Conservation (phyloP, 2,113 vertebrate genomes). For the Cynoglossus semilaevis region DNA sequence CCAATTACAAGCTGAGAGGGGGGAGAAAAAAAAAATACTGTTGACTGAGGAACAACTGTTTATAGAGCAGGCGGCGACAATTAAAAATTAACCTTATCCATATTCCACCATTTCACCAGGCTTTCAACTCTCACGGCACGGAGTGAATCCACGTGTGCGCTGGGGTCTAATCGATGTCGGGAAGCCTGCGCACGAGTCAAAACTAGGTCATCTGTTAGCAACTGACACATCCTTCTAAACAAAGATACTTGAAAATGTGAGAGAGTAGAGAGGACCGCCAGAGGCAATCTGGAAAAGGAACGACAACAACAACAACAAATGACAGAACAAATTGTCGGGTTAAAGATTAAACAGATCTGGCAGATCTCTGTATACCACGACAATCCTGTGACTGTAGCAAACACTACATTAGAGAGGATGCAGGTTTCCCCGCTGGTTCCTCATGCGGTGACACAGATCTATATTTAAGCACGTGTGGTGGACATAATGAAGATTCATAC, state of each 20-base stretch:
- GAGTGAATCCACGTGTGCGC: conserved; percentile 46
- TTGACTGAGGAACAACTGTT: conserved; percentile 56
- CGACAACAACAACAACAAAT: conserved; percentile 54
- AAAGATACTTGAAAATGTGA: conserved; percentile 74
- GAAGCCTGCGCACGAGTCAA: conserved; percentile 61
- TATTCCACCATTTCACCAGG: conserved; percentile 64
- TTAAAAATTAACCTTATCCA: conserved; percentile 66
- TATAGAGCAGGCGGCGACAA: conserved; percentile 58
- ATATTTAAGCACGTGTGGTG: conserved; percentile 57
- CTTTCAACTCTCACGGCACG: conserved; percentile 38
- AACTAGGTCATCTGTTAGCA: conserved; percentile 78
- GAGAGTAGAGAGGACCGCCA: conserved; percentile 68
- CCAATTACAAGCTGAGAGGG: conserved; percentile 73
- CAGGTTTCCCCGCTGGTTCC: conserved; percentile 41
- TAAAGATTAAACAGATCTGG: conserved; percentile 58
- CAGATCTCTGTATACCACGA: conserved; percentile 49
- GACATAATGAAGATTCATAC: conserved; percentile 57
- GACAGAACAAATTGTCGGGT: conserved; percentile 64
- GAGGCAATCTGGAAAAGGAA: conserved; percentile 48
- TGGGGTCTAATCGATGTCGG: conserved; percentile 52
- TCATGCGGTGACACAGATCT: conserved; percentile 34
- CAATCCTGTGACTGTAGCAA: conserved; percentile 35
- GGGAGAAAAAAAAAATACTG: conserved; percentile 55
- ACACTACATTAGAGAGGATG: conserved; percentile 57
- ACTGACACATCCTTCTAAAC: conserved; percentile 75